Evolutionary conservation across 2,113 vertebrate genomes (phyloP).

Genomic region (Oncorhynchus clarkii): DNA sequence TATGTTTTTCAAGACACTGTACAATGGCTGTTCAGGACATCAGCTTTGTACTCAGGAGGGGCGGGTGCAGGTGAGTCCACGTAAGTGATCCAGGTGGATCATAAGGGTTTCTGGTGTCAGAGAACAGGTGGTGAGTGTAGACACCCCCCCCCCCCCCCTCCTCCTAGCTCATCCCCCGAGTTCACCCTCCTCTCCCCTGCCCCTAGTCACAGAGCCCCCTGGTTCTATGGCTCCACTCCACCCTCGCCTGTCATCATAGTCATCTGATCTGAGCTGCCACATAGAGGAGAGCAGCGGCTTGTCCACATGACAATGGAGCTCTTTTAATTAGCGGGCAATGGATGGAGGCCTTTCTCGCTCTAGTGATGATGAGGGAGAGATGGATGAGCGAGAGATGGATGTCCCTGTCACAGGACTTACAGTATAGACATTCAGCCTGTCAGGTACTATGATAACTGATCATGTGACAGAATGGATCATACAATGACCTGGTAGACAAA

Average conservation of each 20-base stretch:
- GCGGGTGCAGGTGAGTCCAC: conserved; percentile 37
- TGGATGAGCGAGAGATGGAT: conserved; percentile 44
- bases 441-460: conserved; percentile 57
- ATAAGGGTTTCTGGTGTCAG: conserved; percentile 58
- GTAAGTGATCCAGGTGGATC: conserved; percentile 66
- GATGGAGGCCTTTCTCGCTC: conserved; percentile 35
- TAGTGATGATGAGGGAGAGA: conserved; percentile 27
- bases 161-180: background rate
- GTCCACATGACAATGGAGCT: conserved; percentile 54
- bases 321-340: conserved; percentile 70
- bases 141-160: conserved; percentile 2
- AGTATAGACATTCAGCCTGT: conserved; percentile 46
- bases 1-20: too few relatives aligned
- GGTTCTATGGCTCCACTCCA: conserved; percentile 17
- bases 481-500: too few relatives aligned
- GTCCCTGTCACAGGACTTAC: conserved; percentile 34
- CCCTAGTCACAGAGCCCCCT: conserved; percentile 19
- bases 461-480: conserved; percentile 15
- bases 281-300: conserved; percentile 43
- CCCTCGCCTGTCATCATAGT: conserved; percentile 52
- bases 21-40: too few relatives aligned
- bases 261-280: conserved; percentile 56
- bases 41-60: background rate
- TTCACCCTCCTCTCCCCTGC: conserved; percentile 10
- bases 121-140: conserved; percentile 71